Evolutionary conservation across 1,140 invertebrate genomes (phyloP), one percentile per base, ranked within the genome.

Genomic region (Oryctes rhinoceros): DNA sequence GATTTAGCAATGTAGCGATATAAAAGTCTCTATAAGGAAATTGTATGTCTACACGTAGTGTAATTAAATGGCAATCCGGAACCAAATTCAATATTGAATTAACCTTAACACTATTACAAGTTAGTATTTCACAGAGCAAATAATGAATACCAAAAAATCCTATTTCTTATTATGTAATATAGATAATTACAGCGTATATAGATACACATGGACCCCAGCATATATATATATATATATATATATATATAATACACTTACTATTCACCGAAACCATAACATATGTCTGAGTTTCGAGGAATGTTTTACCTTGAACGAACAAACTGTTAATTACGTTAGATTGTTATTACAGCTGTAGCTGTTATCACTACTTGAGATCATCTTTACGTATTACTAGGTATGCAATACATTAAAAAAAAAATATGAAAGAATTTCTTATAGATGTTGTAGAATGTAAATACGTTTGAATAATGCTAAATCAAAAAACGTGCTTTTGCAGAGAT

Each of bases 21-120:
- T 6, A 59, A 18, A 59, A 4, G n/a, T 18, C 9, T 18, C n/a
- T 71, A 71, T 30, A 71, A 71, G 20, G 24, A 71, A 71, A 71
- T n/a, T 35, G 11, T 71, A 71, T 35, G 35, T 71, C 24, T 35
- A 71, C 24, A 24, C 20, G 37, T 15, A 30, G 65, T 15, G 5
- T 7, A 71, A 35, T 30, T 9, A 37, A 71, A 15, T 71, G 11
- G 20, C 35, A 71, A 71, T 71, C 20, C 65, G 65, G 65, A 71
- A 71, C 65, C 65, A 37, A 24, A 35, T 24, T 15, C 11, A 9
- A 71, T 15, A 71, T 24, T 24, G 24, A 35, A 71, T 37, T 71
- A 71, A 71, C 65, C 65, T 71, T 71, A 35, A 71, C 24, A 71
- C 35, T 24, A 71, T 59, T 59, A 59, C 15, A 15, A 59, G n/a